Evolutionary conservation across 2,113 vertebrate species (phyloP).

Genomic region (Notarius quadriscutis): DNA sequence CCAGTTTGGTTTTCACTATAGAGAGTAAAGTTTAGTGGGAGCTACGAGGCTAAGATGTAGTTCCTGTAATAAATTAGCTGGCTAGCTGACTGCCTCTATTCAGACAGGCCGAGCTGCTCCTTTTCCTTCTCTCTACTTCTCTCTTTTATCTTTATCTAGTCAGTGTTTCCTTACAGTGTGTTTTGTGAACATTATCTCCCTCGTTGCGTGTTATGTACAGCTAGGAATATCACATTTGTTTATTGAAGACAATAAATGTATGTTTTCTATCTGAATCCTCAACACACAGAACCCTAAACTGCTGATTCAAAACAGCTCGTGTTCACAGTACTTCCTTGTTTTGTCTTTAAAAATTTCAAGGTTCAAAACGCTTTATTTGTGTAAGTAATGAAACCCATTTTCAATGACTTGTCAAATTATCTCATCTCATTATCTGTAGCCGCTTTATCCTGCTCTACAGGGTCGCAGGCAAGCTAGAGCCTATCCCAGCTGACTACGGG

Average conservation of each 20-base stretch:
- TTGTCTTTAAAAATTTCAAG: background rate
- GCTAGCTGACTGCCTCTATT: constrained; percentile 43
- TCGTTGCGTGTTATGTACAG: too few relatives aligned
- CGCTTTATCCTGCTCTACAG: too few relatives aligned
- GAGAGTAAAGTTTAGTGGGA: background rate
- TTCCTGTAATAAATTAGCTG: background rate
- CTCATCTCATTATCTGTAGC: too few relatives aligned
- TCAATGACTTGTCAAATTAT: background rate
- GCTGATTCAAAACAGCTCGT: background rate
- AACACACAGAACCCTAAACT: background rate
- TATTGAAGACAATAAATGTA: background rate
- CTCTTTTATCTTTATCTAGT: constrained; percentile 34
- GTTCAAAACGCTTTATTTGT: background rate
- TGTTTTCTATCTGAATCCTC: background rate
- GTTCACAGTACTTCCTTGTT: background rate
- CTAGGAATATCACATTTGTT: background rate
- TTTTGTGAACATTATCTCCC: background rate
- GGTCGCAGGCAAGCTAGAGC: too few relatives aligned
- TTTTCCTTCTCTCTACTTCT: background rate
- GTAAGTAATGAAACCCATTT: background rate
- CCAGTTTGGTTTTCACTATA: too few relatives aligned
- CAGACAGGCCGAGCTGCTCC: background rate
- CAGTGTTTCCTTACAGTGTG: background rate
- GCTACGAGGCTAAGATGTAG: background rate
- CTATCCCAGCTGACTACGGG: too few relatives aligned